Base-by-base conservation (phyloP, 37 sponge, comb jelly and placozoan genomes). In the Spongilla lacustris region DNA sequence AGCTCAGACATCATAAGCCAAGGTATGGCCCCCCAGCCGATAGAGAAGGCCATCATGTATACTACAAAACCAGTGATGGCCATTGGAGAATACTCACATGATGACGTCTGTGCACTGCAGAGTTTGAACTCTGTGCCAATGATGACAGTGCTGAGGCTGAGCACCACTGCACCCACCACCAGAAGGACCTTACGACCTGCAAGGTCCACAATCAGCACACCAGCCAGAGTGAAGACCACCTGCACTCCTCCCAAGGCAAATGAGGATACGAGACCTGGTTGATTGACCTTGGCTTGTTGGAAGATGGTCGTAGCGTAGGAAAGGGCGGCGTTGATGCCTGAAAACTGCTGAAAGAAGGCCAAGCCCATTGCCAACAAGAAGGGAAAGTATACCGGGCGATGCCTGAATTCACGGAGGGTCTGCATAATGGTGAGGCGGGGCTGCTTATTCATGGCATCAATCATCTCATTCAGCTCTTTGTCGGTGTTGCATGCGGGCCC, bases 11-110 rank as follows among this genome's bases (percentile, higher is more conserved):
- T 89, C 68, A 92, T 69, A 1, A 92, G 35, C 93, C 93, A 96
- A 24, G 97, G 95, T 5, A 96, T 86, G 36, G 93, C 90, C 9
- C 97, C 95, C 91, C 89, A 91, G 13, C 86, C 95, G 9, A 94
- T 70, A 23, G 97, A 92, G 71, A 96, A 96, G n/a, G 68, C 58
- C 23, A 72, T 50, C 48, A 88, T 90, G 83, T 87, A 96, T 26
- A 91, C 67, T 13, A 87, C 37, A 0, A 96, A 34, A 50, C 87
- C 38, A 0, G 79, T 70, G 9, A 91, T 83, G 37, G 88, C 84
- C 26, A 91, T 28, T 17, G 21, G 26, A 73, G 30, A 36, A 2
- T 30, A 24, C 29, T 4, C 68, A 74, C 41, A 68, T 8, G 30
- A 0, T 6, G 4, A 0, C 2, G 1, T 4, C 0, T 17, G 27